phyloP scores from a whole-genome alignment of 2,797 vertebrate genomes.

The Orestias chungarensis region DNA sequence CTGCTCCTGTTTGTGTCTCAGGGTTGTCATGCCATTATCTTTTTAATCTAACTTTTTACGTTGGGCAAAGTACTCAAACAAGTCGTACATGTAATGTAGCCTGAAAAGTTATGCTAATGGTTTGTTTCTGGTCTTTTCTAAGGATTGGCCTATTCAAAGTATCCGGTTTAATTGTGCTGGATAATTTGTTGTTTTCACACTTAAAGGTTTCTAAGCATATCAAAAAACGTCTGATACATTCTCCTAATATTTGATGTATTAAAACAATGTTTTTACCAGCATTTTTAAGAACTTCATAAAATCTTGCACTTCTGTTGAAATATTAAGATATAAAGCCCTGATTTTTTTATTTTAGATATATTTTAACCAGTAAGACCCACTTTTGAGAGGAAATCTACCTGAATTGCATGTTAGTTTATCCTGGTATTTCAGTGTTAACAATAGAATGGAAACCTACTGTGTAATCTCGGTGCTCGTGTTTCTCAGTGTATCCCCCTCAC shows the following conservation, averaged over 20 bases:
- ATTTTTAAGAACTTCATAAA: background rate
- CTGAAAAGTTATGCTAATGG: background rate
- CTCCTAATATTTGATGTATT: too few species aligned
- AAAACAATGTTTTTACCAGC: background rate
- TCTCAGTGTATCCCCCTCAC: background rate
- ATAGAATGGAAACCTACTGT: conserved; percentile 16
- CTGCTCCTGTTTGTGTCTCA: conserved; percentile 8
- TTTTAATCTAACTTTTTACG: background rate
- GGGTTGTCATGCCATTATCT: conserved; percentile 3
- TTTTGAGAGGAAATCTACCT: background rate
- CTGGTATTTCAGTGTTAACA: conserved; percentile 8
- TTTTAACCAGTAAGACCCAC: background rate
- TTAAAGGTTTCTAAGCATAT: background rate
- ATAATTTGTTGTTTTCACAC: background rate
- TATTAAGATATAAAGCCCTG: background rate
- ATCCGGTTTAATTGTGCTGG: background rate
- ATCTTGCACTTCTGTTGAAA: background rate
- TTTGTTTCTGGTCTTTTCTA: background rate
- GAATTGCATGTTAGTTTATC: background rate
- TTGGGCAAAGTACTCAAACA: background rate
- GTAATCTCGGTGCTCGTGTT: conserved; percentile 7
- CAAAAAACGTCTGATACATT: background rate
- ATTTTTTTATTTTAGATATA: background rate
- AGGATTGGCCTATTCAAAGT: background rate
- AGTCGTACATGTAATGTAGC: background rate